Base-by-base conservation (phyloP, 2,888 invertebrate species). In the Crepidodera aurea region DNA sequence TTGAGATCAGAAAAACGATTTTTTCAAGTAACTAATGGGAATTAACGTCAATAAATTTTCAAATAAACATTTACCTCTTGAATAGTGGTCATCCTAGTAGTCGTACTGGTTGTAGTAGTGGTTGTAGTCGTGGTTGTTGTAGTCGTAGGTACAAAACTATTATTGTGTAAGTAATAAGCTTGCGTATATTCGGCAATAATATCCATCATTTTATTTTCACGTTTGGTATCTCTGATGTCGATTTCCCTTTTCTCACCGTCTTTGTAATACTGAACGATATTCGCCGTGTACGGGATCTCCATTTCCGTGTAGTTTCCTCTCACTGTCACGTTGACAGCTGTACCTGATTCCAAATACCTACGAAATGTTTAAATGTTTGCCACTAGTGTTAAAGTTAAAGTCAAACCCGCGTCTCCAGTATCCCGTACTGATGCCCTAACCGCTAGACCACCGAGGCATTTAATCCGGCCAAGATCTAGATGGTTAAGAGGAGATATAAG, bases 281-380 rank as follows among this genome's bases (percentile, higher is more conserved):
- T 88, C 3, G 89, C 92, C 19, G 84, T 85, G 75, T 92, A 94
- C 25, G 90, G 90, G 0, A 89, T 86, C 70, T 93, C 92, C 55
- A 88, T 84, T 63, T 89, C 88, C 0, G 90, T 89, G 71, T 88
- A 85, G 74, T 90, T 90, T 1, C 90, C 93, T 53, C 83, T 84
- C 13, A 94, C 84, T 0, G 91, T 92, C 0, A 93, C 91, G 78
- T 94, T 93, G 51, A 92, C 88, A 1, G 89, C 92, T 0, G 93
- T 93, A 22, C 91, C 93, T 2, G 91, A 89, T 76, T 88, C 87
- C 58, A 94, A 81, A 50, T 73, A 74, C 27, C 66, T 66, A 13
- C 25, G 12, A 3, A 48, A 46, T n/a, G n/a, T n/a, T n/a, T n/a
- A n/a, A n/a, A n/a, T n/a, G n/a, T n/a, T n/a, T 6, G n/a, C n/a